Evolutionary conservation across 2,113 vertebrate genomes (phyloP), one percentile per base, ranked within the genome.

Genomic region (Pseudopodoces humilis): DNA sequence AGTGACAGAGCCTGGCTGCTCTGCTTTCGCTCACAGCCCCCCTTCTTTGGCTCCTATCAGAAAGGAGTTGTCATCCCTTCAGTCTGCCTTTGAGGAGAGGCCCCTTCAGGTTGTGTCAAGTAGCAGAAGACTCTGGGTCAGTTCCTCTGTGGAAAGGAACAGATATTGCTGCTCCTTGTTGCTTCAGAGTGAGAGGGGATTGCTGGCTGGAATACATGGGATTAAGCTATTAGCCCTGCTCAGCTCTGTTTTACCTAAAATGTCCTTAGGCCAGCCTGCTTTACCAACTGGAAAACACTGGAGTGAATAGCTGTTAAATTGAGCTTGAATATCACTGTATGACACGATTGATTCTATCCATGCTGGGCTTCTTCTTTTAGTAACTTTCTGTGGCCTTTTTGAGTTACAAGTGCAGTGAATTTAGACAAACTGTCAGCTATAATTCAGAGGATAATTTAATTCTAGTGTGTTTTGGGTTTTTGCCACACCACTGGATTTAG

Each of bases 251-350:
- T 67, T 75, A 64, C 62, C 65, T 65, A 47, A 44, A 52, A 92
- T 86, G 79, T 93, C 88, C 55, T 80, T 65, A 62, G 79, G 78
- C 63, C 75, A 94, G 33, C 44, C 58, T 85, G 94, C 74, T 78
- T 82, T 64, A 37, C 75, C 5, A 17, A 28, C 63, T 80, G 87
- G 84, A 89, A 95, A 91, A 59, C 46, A 22, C 35, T 46, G 77
- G 13, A 63, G 33, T 83, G 60, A 79, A 68, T 52, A 62, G 67
- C 67, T 94, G 95, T 83, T 89, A 65, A 89, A 83, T 87, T 90
- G 91, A 87, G 93, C 87, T 91, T 94, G 75, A 94, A 90, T 90
- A 56, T 68, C 30, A 28, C 84, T 74, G 4, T 87, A 28, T 41
- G 55, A 59, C 21, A 24, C 4, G 5, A 21, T 58, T 58, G 46